Evolutionary conservation across 2,888 invertebrate species (phyloP).

Genomic region (Leptinotarsa peninsularis): DNA sequence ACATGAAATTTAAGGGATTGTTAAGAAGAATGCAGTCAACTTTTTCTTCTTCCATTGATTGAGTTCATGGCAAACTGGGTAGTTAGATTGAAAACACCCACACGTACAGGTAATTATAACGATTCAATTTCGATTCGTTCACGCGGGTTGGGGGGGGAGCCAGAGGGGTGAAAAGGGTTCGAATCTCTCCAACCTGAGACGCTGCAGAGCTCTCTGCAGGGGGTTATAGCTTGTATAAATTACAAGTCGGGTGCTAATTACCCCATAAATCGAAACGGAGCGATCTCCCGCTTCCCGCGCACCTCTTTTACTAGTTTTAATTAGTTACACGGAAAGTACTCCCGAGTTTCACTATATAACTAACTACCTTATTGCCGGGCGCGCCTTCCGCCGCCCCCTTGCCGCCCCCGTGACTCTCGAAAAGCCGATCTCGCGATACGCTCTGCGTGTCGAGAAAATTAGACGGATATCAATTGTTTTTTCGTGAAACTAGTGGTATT

Average conservation of each 20-base stretch:
- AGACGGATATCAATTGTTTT: not conserved
- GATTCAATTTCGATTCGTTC: constrained; percentile 52
- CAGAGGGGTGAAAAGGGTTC: constrained; percentile 23
- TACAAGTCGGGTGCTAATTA: constrained; percentile 60
- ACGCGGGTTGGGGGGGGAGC: constrained; percentile 27
- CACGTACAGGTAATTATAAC: constrained; percentile 53
- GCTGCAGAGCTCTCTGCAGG: constrained; percentile 52
- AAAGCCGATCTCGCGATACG: constrained; percentile 16
- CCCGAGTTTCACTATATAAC: constrained; percentile 46
- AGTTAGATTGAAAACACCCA: constrained; percentile 11
- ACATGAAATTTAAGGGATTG: too few relatives aligned
- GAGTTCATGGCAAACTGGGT: not conserved
- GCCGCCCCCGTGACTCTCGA: constrained; percentile 14
- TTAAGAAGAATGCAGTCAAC: too few relatives aligned
- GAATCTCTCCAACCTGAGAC: constrained; percentile 37
- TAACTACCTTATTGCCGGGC: constrained; percentile 50
- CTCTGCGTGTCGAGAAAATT: not conserved
- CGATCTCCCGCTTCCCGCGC: constrained; percentile 47
- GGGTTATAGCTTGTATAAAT: constrained; percentile 59
- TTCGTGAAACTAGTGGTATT: not conserved
- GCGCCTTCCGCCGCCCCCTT: constrained; percentile 30
- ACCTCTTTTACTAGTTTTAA: constrained; percentile 59
- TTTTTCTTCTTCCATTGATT: too few relatives aligned
- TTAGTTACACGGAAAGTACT: constrained; percentile 57
- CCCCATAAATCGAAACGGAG: constrained; percentile 56